Percentiles rank a stretch among this genome's conserved stretches.
phyloP scores from a whole-genome alignment of 2,797 vertebrate genomes.

The Taenioides sp. region DNA sequence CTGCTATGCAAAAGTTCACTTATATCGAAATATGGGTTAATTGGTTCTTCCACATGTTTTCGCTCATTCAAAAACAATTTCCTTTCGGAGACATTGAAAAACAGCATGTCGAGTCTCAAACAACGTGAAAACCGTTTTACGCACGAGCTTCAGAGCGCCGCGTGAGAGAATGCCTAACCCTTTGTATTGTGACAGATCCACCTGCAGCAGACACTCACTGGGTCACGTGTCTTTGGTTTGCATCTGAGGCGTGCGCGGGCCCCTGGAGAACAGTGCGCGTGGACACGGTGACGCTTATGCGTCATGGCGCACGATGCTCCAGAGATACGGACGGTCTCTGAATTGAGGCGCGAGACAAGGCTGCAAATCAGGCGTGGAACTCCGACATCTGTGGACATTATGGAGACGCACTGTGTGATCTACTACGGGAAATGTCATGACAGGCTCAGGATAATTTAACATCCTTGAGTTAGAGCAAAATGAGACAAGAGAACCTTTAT shows the following conservation, averaged over 20 bases:
- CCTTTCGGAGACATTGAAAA: background rate
- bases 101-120: background rate
- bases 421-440: background rate
- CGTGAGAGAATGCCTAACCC: background rate
- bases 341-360: background rate
- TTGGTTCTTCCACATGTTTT: background rate
- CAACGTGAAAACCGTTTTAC: background rate
- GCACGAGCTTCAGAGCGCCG: background rate
- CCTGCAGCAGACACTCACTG: background rate
- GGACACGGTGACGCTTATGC: constrained; percentile 5
- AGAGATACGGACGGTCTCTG: background rate
- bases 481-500: too few relatives aligned
- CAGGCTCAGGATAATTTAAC: too few relatives aligned
- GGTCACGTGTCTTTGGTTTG: background rate
- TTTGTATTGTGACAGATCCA: background rate
- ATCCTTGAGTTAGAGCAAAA: too few relatives aligned
- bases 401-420: background rate
- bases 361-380: background rate
- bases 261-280: background rate
- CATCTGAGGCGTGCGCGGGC: background rate
- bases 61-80: background rate
- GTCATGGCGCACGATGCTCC: background rate
- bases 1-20: too few relatives aligned
- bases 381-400: background rate
- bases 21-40: background rate